These are phyloP conservation scores for Drosophila antonietae DNA, from an alignment of 2,888 invertebrate species.

Conservation along the genomic window DNA sequence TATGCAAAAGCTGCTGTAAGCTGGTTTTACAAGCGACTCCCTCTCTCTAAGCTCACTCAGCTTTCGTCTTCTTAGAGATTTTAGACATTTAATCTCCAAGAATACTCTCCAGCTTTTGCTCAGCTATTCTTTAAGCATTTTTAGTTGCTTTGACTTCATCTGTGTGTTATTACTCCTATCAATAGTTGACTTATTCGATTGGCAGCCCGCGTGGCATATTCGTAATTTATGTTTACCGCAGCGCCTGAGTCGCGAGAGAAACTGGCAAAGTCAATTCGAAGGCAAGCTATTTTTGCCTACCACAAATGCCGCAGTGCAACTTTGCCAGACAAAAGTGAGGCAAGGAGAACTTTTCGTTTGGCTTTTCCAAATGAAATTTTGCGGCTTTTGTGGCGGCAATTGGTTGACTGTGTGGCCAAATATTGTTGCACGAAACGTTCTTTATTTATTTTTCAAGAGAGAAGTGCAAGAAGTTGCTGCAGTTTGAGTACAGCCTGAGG, in stretches of 20 bases:
- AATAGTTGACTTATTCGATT: slow-evolving; percentile 19
- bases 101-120: not conserved
- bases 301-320: slow-evolving; percentile 24
- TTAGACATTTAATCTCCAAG: not conserved
- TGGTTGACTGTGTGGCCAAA: slow-evolving; percentile 15
- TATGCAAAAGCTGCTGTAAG: slow-evolving; percentile 5
- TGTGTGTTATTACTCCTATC: not conserved
- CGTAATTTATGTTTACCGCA: slow-evolving; percentile 44
- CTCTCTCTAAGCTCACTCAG: not conserved
- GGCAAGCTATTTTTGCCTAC: slow-evolving; percentile 7
- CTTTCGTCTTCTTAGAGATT: not conserved
- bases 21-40: not conserved
- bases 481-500: not conserved
- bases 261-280: slow-evolving; percentile 10
- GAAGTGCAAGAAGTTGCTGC: slow-evolving; percentile 5
- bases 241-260: slow-evolving; percentile 2
- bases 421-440: slow-evolving; percentile 34
- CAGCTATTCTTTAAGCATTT: not conserved
- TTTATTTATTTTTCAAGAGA: not conserved
- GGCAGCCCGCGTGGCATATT: slow-evolving; percentile 29
- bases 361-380: slow-evolving; percentile 66
- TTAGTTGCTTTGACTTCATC: not conserved
- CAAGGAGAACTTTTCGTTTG: slow-evolving; percentile 58
- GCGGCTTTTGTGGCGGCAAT: slow-evolving; percentile 57
- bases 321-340: slow-evolving; percentile 27